These are phyloP conservation scores for Crypturellus undulatus DNA, from an alignment of 2,113 vertebrate genomes.

Conservation along the genomic window DNA sequence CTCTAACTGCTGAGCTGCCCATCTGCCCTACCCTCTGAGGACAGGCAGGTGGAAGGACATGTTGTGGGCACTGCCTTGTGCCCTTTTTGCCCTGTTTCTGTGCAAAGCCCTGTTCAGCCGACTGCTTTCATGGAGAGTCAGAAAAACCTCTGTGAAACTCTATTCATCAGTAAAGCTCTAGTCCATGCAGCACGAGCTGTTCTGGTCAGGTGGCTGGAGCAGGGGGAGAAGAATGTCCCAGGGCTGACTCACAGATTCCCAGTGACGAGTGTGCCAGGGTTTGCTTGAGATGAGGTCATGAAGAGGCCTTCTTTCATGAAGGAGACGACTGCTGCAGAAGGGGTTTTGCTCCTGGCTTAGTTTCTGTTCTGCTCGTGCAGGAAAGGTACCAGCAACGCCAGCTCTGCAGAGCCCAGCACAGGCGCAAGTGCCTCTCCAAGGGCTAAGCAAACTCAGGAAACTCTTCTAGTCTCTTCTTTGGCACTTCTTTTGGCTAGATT, in stretches of 20 bases:
- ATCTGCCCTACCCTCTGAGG: background rate
- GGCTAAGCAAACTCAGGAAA: background rate
- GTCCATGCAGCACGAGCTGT: background rate
- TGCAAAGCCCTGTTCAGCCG: background rate
- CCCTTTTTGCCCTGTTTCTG: background rate
- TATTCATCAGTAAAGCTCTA: background rate
- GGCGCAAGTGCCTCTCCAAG: background rate
- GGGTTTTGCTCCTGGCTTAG: background rate
- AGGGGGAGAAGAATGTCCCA: constrained; percentile 8
- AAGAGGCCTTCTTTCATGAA: background rate
- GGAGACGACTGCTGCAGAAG: background rate
- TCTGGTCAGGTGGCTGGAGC: background rate
- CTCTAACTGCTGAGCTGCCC: background rate
- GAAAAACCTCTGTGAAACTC: background rate
- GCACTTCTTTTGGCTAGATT: background rate
- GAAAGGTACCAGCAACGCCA: background rate
- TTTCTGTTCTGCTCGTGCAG: background rate
- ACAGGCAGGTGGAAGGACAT: background rate
- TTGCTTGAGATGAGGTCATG: constrained; percentile 60
- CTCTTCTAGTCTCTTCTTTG: background rate
- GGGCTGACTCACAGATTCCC: constrained; percentile 65
- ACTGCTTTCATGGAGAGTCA: background rate
- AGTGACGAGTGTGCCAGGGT: constrained; percentile 44
- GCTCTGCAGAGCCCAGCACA: background rate
- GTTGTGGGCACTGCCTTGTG: background rate